Percentiles rank a stretch among this genome's conserved stretches.
Evolutionary conservation across 2,113 vertebrate genomes (phyloP).

Genomic region (Chloropsis hardwickii): DNA sequence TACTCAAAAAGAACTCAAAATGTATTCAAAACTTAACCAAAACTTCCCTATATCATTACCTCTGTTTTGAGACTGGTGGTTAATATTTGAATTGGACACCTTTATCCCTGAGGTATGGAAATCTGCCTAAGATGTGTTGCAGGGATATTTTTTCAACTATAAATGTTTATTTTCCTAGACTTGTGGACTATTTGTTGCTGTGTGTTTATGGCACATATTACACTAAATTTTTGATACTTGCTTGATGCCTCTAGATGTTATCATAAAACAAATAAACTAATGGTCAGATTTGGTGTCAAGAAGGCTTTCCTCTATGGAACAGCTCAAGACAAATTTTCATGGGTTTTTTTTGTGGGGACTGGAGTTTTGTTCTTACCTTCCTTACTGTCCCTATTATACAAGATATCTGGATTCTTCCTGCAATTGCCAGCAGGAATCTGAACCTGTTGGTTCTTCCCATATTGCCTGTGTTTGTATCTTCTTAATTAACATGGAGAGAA

Average conservation of each 20-base stretch:
- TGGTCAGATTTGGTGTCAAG: not conserved
- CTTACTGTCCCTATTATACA: not conserved
- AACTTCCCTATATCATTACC: not conserved
- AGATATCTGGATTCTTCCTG: not conserved
- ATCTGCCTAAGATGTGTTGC: not conserved
- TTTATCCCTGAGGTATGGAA: not conserved
- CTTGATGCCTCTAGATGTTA: not conserved
- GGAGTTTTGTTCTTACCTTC: not conserved
- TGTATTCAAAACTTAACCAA: not conserved
- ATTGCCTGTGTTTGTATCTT: not conserved
- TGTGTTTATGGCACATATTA: not conserved
- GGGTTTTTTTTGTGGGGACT: accelerated
- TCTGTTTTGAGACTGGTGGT: not conserved
- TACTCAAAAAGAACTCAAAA: not conserved
- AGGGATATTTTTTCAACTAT: not conserved
- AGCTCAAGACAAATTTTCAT: not conserved
- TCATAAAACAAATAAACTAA: not conserved
- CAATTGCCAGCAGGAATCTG: not conserved
- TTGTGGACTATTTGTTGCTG: not conserved
- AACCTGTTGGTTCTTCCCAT: not conserved
- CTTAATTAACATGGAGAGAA: not conserved
- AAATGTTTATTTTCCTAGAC: not conserved
- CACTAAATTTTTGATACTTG: not conserved
- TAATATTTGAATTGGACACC: not conserved
- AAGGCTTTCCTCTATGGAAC: not conserved